Percentiles rank a stretch among this genome's conserved stretches.
These are phyloP conservation scores for Morpho helenor DNA, from an alignment of 2,888 invertebrate genomes.

Conservation along the genomic window DNA sequence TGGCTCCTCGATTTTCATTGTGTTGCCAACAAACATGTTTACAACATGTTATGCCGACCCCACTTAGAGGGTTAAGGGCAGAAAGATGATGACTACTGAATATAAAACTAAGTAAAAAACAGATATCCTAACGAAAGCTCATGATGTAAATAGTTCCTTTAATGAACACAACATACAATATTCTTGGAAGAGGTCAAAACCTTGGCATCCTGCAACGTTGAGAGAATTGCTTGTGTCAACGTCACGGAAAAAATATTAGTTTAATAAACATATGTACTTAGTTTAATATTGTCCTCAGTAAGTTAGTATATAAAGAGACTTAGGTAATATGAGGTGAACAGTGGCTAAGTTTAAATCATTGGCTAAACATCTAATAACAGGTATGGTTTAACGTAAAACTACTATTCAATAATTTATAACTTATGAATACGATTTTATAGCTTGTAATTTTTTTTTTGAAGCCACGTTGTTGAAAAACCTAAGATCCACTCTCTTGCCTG, in stretches of 20 bases:
- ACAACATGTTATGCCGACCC: too few relatives aligned
- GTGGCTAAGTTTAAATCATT: slow-evolving; percentile 17
- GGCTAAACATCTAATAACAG: slow-evolving; percentile 15
- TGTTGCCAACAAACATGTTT: too few relatives aligned
- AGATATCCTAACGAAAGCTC: not conserved
- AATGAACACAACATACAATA: not conserved
- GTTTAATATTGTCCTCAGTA: slow-evolving; percentile 13
- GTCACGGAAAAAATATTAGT: slow-evolving; percentile 22
- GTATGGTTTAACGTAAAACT: not conserved
- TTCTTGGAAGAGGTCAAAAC: slow-evolving; percentile 14
- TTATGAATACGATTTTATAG: too few relatives aligned
- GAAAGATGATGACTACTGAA: too few relatives aligned
- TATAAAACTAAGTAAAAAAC: not conserved
- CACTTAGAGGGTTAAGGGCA: too few relatives aligned
- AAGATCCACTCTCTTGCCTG: too few relatives aligned
- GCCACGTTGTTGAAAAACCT: too few relatives aligned
- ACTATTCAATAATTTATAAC: not conserved
- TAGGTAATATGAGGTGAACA: slow-evolving; percentile 12
- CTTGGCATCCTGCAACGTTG: slow-evolving; percentile 14
- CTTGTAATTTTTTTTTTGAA: too few relatives aligned
- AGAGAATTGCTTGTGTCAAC: slow-evolving; percentile 4
- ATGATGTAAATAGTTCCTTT: not conserved
- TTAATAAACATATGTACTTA: slow-evolving; percentile 9
- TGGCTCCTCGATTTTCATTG: too few relatives aligned
- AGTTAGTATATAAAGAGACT: slow-evolving; percentile 70